These are phyloP conservation scores for Chlorodrepanis virens DNA, from an alignment of 2,113 vertebrate genomes.

Conservation along the genomic window DNA sequence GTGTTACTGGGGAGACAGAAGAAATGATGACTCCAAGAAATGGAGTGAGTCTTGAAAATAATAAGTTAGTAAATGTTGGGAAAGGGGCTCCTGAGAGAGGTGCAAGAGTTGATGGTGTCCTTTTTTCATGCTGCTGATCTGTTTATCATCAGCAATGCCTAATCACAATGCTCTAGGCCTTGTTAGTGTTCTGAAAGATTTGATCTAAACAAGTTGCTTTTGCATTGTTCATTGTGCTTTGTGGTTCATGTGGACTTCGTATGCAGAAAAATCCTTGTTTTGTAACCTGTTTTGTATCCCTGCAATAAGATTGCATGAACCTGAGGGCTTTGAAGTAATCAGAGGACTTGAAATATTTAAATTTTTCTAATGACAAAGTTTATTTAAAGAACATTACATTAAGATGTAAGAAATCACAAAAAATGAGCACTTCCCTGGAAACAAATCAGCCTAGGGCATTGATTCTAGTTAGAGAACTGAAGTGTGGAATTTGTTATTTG, in stretches of 20 bases:
- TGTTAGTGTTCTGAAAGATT: background rate
- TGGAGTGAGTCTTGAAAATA: background rate
- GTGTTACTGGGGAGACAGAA: background rate
- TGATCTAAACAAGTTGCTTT: background rate
- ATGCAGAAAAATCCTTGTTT: background rate
- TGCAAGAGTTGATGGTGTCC: background rate
- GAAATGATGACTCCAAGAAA: background rate
- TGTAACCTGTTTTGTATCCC: background rate
- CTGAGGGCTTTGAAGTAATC: background rate
- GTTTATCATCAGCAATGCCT: background rate
- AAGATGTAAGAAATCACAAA: background rate
- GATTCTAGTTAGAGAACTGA: background rate
- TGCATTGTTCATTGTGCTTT: background rate
- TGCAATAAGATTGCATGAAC: background rate
- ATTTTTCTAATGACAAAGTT: background rate
- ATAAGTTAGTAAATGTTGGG: background rate
- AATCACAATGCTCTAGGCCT: background rate
- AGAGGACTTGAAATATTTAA: background rate
- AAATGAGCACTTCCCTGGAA: background rate
- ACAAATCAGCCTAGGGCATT: background rate
- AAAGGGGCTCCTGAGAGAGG: background rate
- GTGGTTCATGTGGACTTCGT: rapidly evolving
- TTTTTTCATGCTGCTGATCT: background rate
- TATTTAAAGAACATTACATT: background rate
- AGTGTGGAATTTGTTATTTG: background rate